Evolutionary conservation across 2,797 vertebrate genomes (phyloP).

Genomic region (Spatula versicolor): DNA sequence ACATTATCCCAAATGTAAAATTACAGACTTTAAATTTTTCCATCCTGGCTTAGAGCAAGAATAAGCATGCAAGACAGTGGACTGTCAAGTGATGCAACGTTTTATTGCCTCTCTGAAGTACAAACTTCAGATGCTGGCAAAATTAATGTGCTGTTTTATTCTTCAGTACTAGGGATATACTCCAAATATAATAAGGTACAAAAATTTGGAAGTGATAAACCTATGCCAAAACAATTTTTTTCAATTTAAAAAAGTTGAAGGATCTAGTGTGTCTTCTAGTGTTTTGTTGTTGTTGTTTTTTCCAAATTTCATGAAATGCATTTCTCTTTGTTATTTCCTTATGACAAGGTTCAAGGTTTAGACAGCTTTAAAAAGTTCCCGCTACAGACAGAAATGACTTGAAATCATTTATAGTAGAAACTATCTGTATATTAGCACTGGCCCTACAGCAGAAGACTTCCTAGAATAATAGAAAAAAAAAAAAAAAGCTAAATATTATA

Average conservation of each 20-base stretch:
- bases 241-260: not conserved
- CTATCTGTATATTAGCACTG: not conserved
- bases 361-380: not conserved
- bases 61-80: slow-evolving; percentile 71
- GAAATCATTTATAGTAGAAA: not conserved
- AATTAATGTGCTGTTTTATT: slow-evolving; percentile 45
- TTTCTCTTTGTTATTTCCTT: not conserved
- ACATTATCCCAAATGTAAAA: slow-evolving; percentile 38
- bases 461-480: not conserved
- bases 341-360: not conserved
- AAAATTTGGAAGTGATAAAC: not conserved
- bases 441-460: not conserved
- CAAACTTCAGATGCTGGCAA: slow-evolving; percentile 31
- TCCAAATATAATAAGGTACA: not conserved
- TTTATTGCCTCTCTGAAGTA: slow-evolving; percentile 19
- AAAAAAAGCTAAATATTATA: not conserved
- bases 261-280: not conserved
- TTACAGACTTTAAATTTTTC: not conserved
- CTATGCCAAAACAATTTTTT: not conserved
- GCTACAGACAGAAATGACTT: not conserved
- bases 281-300: not conserved
- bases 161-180: not conserved
- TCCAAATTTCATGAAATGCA: not conserved
- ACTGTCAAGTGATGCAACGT: slow-evolving; percentile 41
- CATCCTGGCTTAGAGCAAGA: slow-evolving; percentile 45